Percentiles rank a stretch among this genome's conserved stretches.
Evolutionary conservation across 2,797 vertebrate species (phyloP).

Genomic region (Sparus aurata): DNA sequence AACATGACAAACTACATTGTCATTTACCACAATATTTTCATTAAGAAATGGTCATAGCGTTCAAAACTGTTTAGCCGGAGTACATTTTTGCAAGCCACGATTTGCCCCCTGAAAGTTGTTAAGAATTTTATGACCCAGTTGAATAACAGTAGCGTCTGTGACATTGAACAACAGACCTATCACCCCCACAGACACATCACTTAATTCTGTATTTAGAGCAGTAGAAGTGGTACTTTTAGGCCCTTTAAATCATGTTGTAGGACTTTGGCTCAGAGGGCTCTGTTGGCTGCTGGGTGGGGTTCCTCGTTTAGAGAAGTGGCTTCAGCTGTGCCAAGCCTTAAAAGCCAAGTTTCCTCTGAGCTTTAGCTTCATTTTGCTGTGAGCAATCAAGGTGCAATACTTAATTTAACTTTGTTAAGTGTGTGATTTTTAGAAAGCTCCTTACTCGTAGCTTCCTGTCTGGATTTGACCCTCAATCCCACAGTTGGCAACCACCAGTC

Average conservation of each 20-base stretch:
- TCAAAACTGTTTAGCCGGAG: not conserved
- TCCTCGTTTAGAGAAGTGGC: constrained; percentile 37
- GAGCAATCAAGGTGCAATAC: not conserved
- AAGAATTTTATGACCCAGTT: not conserved
- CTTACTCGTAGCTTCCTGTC: not conserved
- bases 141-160: not conserved
- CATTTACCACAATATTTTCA: not conserved
- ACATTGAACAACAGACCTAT: not conserved
- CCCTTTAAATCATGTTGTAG: constrained; percentile 6
- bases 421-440: not conserved
- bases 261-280: constrained; percentile 12
- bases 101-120: not conserved
- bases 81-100: not conserved
- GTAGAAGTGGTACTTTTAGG: not conserved
- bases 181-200: not conserved
- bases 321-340: constrained; percentile 53
- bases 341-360: constrained; percentile 35
- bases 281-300: constrained; percentile 10
- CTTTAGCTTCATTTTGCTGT: not conserved
- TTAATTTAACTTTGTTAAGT: constrained; percentile 13
- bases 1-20: not conserved
- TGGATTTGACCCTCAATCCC: too few species aligned
- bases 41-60: not conserved
- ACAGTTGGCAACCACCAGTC: too few species aligned
- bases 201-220: not conserved